Base-by-base conservation (phyloP, 2,797 vertebrate genomes). In the Linurgus olivaceus region DNA sequence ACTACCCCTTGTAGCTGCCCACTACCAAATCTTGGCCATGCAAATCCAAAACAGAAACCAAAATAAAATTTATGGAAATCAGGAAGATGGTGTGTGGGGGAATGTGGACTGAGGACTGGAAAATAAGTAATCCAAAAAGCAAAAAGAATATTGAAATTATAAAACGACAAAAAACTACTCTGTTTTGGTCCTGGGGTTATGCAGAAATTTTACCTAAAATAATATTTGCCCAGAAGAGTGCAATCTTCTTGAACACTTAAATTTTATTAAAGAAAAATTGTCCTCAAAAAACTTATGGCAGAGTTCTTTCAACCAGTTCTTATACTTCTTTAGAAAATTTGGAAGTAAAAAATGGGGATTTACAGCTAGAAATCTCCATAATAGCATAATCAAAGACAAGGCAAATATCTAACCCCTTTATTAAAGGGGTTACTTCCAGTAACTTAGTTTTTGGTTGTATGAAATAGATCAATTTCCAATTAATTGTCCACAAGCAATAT, bases 1-100 rank as follows among this genome's bases (percentile, higher is more conserved):
- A 7, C 18, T 16, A 45, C 28, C 1, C 28, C 16, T 38, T 38
- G 16, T 45, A 67, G 54, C 28, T 0, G 0, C 4, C 19, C 33
- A 33, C 16, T 20, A 17, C 9, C 3, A 47, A 38, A 52, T 16
- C 45, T 19, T 38, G 23, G 7, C 19, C 45, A 28, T 16, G 19
- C 18, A 85, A 75, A 67, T 57, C 28, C 33, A 67, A n/a, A n/a
- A 28, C 6, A 59, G 52, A 59, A 68, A 68, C 28, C 7, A 57
- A 51, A 70, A 54, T 10, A 0, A 68, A 40, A 61, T 31, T 25
- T 48, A 29, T 15, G 33, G 38, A 83, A 65, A 62, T 13, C 17
- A 50, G 13, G 59, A 82, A 59, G 8, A 35, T 8, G 9, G 16
- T 26, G 6, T 2, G 5, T 6, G 6, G 2, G 2, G 9, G 10